These are phyloP conservation scores for Crotalus tigris DNA, from an alignment of 2,113 vertebrate genomes.

Conservation along the genomic window DNA sequence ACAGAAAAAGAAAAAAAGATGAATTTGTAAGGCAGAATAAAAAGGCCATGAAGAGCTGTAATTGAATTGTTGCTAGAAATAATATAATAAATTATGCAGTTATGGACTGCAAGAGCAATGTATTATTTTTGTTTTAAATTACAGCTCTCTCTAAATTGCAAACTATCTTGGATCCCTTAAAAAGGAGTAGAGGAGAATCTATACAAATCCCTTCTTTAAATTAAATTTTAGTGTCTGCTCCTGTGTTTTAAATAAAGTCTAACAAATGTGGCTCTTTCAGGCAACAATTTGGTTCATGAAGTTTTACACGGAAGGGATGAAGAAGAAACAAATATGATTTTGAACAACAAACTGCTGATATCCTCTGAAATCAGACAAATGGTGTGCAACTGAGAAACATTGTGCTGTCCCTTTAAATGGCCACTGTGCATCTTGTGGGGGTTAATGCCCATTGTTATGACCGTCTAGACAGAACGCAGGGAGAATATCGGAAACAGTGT, in stretches of 20 bases:
- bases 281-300: not conserved
- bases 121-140: not conserved
- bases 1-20: not conserved
- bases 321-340: conserved; percentile 44
- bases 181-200: not conserved
- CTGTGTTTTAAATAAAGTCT: not conserved
- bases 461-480: conserved; percentile 82
- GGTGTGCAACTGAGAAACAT: conserved; percentile 66
- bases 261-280: not conserved
- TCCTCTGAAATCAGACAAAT: conserved; percentile 77
- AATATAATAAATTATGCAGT: not conserved
- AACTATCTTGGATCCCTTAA: not conserved
- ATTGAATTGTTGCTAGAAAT: not conserved
- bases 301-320: not conserved
- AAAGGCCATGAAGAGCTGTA: not conserved
- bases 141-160: not conserved
- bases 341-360: conserved; percentile 69
- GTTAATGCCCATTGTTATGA: conserved; percentile 81
- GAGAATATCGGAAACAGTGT: conserved; percentile 71
- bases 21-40: not conserved
- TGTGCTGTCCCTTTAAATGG: conserved; percentile 74
- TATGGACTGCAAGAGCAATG: too few species aligned
- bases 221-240: not conserved
- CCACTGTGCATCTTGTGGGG: conserved; percentile 70
- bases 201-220: not conserved